phyloP scores from a whole-genome alignment of 2,888 invertebrate genomes.

The Theodoxus fluviatilis region DNA sequence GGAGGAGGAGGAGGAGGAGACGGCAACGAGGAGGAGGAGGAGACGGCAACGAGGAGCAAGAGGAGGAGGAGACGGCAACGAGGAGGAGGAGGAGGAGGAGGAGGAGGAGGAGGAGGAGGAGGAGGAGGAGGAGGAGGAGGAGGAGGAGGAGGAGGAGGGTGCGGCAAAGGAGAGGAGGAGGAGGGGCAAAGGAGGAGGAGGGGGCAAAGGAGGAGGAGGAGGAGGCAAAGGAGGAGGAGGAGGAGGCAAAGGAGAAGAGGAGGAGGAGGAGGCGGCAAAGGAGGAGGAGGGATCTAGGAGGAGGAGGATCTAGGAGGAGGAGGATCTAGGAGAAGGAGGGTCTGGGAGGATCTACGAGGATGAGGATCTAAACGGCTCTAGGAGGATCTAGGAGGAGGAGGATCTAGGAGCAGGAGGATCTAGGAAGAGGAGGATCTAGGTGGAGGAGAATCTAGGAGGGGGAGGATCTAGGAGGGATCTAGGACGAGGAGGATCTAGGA shows the following conservation, averaged over 20 bases:
- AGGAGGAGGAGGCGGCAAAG: not conserved
- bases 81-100: not conserved
- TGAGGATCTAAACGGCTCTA: too few species aligned
- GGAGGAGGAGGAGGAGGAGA: not conserved
- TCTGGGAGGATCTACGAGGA: not conserved
- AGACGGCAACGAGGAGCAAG: not conserved
- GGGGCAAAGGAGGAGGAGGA: slow-evolving; percentile 20
- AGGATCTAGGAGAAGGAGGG: too few species aligned
- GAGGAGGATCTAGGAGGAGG: not conserved
- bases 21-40: not conserved
- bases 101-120: slow-evolving; percentile 3
- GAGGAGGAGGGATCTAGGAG: not conserved
- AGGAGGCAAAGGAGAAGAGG: not conserved
- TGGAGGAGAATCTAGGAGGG: too few species aligned
- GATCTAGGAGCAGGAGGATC: not conserved
- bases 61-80: not conserved
- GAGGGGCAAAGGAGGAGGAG: slow-evolving; percentile 16
- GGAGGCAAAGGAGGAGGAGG: not conserved
- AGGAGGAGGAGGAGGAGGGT: not conserved
- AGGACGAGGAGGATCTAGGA: too few species aligned
- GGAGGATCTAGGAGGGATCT: too few species aligned
- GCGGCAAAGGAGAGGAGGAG: not conserved
- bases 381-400: not conserved
- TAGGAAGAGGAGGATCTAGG: too few species aligned
- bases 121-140: not conserved